These are phyloP conservation scores for Tolypeutes matacus DNA, from an alignment of 2,797 vertebrate genomes.

Conservation along the genomic window DNA sequence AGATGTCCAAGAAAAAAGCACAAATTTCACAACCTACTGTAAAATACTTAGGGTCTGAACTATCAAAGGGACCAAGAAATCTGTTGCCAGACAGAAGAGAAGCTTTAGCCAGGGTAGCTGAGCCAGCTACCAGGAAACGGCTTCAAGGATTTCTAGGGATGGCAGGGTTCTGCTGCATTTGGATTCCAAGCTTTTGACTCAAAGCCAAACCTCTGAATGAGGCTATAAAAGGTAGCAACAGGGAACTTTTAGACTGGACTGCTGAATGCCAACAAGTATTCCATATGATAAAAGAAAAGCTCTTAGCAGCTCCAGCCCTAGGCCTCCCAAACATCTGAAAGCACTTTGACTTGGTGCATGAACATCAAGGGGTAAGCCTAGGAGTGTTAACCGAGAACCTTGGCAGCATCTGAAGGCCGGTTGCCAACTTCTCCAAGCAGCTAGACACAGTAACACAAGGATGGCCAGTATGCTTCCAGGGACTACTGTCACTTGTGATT, in stretches of 20 bases:
- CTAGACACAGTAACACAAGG: background rate
- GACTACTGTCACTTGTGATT: background rate
- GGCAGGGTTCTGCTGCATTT: background rate
- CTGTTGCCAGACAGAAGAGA: too few species aligned
- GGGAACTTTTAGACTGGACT: background rate
- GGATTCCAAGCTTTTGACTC: background rate
- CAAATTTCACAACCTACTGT: too few species aligned
- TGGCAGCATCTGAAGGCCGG: background rate
- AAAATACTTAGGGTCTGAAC: too few species aligned
- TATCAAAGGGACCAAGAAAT: too few species aligned
- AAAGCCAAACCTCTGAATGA: background rate
- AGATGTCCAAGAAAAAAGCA: too few species aligned
- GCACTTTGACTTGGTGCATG: background rate
- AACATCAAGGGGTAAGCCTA: background rate
- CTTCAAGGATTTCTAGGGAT: background rate
- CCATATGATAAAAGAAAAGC: background rate
- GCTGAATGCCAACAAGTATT: background rate
- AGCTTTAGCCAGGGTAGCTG: too few species aligned
- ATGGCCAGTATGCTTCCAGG: background rate
- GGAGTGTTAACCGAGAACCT: background rate
- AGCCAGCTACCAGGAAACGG: background rate
- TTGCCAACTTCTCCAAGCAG: background rate
- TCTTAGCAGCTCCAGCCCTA: background rate
- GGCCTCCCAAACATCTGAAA: background rate
- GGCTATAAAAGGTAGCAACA: background rate